These are phyloP conservation scores for Psophia crepitans DNA, from an alignment of 2,113 vertebrate genomes.

Conservation along the genomic window DNA sequence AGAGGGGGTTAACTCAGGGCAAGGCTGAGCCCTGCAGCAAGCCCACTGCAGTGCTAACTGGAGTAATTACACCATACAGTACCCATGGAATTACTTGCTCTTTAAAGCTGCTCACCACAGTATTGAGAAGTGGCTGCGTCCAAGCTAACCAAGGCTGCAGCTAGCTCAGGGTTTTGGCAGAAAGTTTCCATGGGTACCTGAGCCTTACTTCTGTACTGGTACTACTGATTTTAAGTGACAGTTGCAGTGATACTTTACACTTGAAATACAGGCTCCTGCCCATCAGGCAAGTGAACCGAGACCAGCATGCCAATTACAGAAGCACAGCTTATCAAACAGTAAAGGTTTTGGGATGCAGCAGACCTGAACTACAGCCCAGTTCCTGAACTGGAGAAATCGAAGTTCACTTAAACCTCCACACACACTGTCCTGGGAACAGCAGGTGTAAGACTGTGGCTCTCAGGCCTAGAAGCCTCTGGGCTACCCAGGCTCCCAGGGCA, in stretches of 20 bases:
- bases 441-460: background rate
- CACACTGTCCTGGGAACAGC: background rate
- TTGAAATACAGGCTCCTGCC: background rate
- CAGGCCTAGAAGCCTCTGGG: background rate
- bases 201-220: background rate
- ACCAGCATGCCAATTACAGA: background rate
- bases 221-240: background rate
- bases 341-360: background rate
- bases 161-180: background rate
- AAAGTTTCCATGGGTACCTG: background rate
- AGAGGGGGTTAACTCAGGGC: background rate
- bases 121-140: background rate
- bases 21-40: background rate
- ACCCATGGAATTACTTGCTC: rapidly evolving
- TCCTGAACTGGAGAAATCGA: background rate
- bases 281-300: background rate
- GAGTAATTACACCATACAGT: background rate
- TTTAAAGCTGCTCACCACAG: background rate
- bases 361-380: background rate
- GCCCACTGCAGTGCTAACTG: background rate
- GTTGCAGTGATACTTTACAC: background rate
- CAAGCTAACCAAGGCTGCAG: background rate
- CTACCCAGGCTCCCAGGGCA: background rate
- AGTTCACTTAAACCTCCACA: background rate
- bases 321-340: background rate